Evolutionary conservation across 2,888 invertebrate species (phyloP), one percentile per base, ranked within the genome.

Genomic region (Phorcus lineatus): DNA sequence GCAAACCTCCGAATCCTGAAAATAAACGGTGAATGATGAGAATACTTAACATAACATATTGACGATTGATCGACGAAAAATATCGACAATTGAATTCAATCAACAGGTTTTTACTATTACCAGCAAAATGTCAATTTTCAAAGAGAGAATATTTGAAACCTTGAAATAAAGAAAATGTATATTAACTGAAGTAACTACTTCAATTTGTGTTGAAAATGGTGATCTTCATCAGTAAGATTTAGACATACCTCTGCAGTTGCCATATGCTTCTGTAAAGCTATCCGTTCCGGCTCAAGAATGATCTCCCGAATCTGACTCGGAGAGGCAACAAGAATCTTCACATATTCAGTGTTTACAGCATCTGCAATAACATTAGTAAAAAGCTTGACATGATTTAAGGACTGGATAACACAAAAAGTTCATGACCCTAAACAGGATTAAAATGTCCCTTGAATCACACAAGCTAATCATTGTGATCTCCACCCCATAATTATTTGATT

Each of bases 241-340:
- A 36, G 36, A 36, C 13, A 47, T 75, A 88, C 90, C 84, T 90
- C 89, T 31, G 88, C 95, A 77, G 95, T 95, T 4, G 89, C 88
- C 86, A 95, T 90, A 82, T 94, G 94, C 3, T 92, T 91, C 85
- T 94, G 90, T 77, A 98, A 94, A 91, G 97, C 96, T 3, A 89
- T 91, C 79, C 95, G 94, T 93, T 98, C 98, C 77, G 95, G 94
- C 82, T 95, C 95, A 83, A 97, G 95, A 81, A 98, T 96, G 3
- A 83, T 62, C 16, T 79, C 78, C 77, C 88, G 86, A 7, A 91
- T 86, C 55, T 91, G 87, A 22, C 86, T 80, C 2, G 84, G 70
- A 0, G 83, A 82, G 0, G 90, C 91, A 16, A 87, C 84, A 74
- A 98, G 94, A 76, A 98, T 94, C 93, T 98, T 97, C 77, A 92